Percentiles rank a stretch among this genome's conserved stretches.
Conservation (phyloP, 2,888 invertebrate species). For the Ditylenchus weischeri region DNA sequence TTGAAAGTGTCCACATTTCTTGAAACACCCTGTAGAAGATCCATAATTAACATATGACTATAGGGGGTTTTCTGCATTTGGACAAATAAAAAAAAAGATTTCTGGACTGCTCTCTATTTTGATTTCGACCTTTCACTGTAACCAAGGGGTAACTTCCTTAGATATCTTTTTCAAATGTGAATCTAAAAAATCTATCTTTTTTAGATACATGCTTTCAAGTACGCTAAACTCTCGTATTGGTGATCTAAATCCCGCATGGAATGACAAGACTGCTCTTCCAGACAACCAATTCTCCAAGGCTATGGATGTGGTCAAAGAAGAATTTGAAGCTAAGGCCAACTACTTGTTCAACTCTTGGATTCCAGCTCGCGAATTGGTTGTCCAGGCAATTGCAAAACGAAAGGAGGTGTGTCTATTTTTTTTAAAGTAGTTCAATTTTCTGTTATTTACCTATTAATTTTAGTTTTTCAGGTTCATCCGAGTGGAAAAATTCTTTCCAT, state of each 20-base stretch:
- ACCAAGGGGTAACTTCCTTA: too few species aligned
- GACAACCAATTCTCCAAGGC: conserved; percentile 66
- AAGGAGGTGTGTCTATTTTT: conserved; percentile 43
- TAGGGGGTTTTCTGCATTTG: too few species aligned
- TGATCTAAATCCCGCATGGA: conserved; percentile 80
- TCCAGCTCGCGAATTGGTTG: conserved; percentile 72
- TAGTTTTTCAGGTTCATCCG: conserved; percentile 65
- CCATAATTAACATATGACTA: too few species aligned
- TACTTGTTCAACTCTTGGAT: conserved; percentile 65
- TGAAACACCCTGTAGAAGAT: too few species aligned
- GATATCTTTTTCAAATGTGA: not conserved
- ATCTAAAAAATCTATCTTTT: conserved; percentile 9
- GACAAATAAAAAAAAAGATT: too few species aligned
- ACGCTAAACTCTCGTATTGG: conserved; percentile 66
- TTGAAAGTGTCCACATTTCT: too few species aligned
- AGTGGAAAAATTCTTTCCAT: conserved; percentile 81
- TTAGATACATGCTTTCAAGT: conserved; percentile 45
- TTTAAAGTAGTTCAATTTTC: not conserved
- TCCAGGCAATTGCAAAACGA: conserved; percentile 71
- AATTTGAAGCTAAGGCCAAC: conserved; percentile 72
- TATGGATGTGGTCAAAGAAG: conserved; percentile 73
- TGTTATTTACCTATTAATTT: not conserved
- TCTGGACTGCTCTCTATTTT: too few species aligned
- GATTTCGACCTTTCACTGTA: too few species aligned
- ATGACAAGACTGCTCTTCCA: conserved; percentile 64